phyloP scores from a whole-genome alignment of 2,888 invertebrate species.

The Melanophora roralis region DNA sequence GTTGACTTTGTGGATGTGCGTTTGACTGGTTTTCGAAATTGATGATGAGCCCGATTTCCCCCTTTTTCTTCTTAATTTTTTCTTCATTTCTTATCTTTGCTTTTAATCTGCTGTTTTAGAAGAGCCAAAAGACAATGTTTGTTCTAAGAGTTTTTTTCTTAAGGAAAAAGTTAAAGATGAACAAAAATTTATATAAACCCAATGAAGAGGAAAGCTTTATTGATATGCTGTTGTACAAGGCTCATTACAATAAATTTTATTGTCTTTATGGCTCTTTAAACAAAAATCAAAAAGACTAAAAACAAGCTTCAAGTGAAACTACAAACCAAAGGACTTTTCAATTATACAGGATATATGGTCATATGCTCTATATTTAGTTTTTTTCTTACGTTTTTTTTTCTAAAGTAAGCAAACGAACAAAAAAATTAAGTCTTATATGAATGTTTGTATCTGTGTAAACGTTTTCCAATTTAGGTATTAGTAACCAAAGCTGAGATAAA shows the following conservation, averaged over 20 bases:
- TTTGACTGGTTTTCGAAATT: slow-evolving; percentile 16
- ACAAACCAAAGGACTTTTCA: slow-evolving; percentile 11
- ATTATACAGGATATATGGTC: slow-evolving; percentile 14
- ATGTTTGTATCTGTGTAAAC: too few relatives aligned
- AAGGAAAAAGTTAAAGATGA: not conserved
- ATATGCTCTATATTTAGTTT: slow-evolving; percentile 19
- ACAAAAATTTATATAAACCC: slow-evolving; percentile 21
- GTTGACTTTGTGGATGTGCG: slow-evolving; percentile 33
- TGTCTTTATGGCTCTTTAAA: slow-evolving; percentile 47
- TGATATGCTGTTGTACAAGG: slow-evolving; percentile 68
- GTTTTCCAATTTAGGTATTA: slow-evolving; percentile 49
- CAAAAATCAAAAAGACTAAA: not conserved
- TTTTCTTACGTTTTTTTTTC: not conserved
- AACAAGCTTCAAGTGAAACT: not conserved
- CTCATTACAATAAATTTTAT: slow-evolving; percentile 68
- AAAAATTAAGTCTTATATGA: not conserved
- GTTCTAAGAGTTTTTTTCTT: slow-evolving; percentile 12
- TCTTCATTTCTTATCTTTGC: slow-evolving; percentile 7
- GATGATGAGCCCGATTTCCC: slow-evolving; percentile 12
- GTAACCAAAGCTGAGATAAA: slow-evolving; percentile 58
- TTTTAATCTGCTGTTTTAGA: slow-evolving; percentile 44
- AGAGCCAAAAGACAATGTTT: slow-evolving; percentile 58
- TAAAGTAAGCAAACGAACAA: slow-evolving; percentile 20
- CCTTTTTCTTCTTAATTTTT: not conserved
- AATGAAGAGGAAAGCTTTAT: slow-evolving; percentile 62